Conservation (phyloP, 1,140 invertebrate genomes). For the Anthonomus grandis region DNA sequence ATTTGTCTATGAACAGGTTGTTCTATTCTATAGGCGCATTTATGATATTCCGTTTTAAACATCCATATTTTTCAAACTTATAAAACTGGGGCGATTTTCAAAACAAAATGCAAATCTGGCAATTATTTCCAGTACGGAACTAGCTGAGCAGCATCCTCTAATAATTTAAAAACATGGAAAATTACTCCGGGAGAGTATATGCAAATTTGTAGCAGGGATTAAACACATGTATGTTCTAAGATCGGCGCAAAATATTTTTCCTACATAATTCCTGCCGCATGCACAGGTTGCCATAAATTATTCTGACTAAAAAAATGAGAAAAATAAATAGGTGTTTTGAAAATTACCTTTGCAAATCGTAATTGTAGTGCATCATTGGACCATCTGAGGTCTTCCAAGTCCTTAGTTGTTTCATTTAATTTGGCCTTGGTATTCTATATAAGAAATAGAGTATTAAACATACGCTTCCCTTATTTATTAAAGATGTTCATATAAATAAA, state of each 20-base stretch:
- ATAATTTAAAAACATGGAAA: no score
- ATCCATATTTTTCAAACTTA: no score
- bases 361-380: constrained; percentile 73
- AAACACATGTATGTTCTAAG: background rate
- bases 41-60: no score
- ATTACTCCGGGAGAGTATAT: no score
- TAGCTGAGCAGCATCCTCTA: no score
- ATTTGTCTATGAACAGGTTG: no score
- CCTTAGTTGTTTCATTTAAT: constrained; percentile 58
- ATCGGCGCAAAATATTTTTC: constrained; percentile 7
- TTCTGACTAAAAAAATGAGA: no score
- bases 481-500: background rate
- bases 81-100: no score
- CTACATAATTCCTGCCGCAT: background rate
- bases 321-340: background rate
- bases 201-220: no score
- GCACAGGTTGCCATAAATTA: background rate
- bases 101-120: no score
- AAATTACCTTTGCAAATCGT: constrained; percentile 67
- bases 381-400: constrained; percentile 72
- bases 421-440: constrained; percentile 64
- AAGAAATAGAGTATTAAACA: constrained; percentile 5
- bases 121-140: no score
- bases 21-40: no score
- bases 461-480: constrained; percentile 22